phyloP scores from a whole-genome alignment of 2,797 vertebrate genomes.

The Catamblyrhynchus diadema region DNA sequence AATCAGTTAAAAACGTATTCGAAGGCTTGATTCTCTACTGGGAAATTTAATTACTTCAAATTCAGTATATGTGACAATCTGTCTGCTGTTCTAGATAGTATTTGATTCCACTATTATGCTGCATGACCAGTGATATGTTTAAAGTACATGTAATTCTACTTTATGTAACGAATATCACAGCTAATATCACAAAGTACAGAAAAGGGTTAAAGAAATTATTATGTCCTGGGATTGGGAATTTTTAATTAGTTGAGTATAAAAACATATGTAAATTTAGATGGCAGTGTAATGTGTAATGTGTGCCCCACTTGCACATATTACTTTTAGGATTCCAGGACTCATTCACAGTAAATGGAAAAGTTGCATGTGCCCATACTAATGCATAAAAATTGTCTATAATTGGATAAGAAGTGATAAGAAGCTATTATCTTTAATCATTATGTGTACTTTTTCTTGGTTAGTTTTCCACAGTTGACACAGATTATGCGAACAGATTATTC shows the following conservation, averaged over 20 bases:
- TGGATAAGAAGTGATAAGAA: neutral
- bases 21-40: neutral
- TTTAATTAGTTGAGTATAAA: neutral
- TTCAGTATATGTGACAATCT: neutral
- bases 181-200: neutral
- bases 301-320: neutral
- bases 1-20: neutral
- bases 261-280: neutral
- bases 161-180: neutral
- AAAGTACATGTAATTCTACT: neutral
- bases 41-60: neutral
- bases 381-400: neutral
- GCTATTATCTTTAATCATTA: neutral
- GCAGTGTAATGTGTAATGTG: fast-evolving
- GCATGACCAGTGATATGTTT: neutral
- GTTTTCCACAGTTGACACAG: neutral
- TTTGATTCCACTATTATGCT: neutral
- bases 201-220: neutral
- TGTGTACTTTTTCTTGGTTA: neutral
- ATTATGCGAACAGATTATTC: neutral
- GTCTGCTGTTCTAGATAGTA: neutral
- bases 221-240: neutral
- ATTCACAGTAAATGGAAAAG: neutral
- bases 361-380: neutral
- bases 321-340: neutral